phyloP scores from a whole-genome alignment of 2,113 vertebrate species.

The Carassius gibelio region DNA sequence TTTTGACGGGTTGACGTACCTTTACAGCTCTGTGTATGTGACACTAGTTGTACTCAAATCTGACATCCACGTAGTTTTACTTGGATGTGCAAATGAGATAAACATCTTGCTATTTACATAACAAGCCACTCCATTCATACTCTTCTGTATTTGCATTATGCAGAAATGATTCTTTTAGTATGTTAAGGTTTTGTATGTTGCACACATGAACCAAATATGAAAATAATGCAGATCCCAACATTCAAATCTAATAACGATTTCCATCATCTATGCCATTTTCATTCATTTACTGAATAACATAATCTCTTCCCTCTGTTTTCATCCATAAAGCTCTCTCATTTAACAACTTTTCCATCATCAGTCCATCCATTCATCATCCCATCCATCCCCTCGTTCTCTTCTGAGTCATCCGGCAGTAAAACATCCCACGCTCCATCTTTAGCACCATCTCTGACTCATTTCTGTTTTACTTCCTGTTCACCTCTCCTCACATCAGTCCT shows the following conservation, averaged over 20 bases:
- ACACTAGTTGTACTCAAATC: too few relatives aligned
- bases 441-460: constrained; percentile 48
- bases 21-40: too few relatives aligned
- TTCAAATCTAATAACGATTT: neutral
- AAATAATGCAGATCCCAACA: neutral
- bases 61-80: too few relatives aligned
- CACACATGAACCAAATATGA: neutral
- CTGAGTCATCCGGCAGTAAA: constrained; percentile 36
- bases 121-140: too few relatives aligned
- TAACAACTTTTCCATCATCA: neutral
- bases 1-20: too few relatives aligned
- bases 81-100: too few relatives aligned
- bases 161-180: neutral
- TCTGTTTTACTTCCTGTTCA: constrained; percentile 13
- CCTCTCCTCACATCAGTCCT: neutral
- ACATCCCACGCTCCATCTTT: constrained; percentile 40
- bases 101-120: too few relatives aligned
- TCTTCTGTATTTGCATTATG: neutral
- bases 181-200: neutral
- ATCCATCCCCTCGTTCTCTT: neutral
- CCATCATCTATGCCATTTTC: neutral
- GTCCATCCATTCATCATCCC: constrained; percentile 11
- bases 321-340: constrained; percentile 1
- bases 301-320: neutral
- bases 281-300: neutral